These are phyloP conservation scores for Melieria omissa DNA, from an alignment of 2,888 invertebrate species.

Conservation along the genomic window DNA sequence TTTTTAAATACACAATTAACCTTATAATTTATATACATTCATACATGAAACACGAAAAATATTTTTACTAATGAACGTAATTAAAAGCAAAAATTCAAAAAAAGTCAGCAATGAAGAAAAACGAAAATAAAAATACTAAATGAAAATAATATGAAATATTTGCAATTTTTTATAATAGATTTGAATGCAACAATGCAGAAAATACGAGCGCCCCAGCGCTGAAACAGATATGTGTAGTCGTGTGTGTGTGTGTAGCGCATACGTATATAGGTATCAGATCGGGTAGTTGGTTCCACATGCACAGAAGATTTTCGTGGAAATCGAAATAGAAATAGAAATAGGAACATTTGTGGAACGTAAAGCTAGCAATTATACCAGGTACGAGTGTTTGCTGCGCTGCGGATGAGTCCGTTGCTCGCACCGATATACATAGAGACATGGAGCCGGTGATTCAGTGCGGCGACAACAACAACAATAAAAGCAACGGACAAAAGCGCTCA, in stretches of 20 bases:
- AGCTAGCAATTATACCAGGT: not conserved
- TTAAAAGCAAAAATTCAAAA: constrained; percentile 11
- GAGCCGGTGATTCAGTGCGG: not conserved
- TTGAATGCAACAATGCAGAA: not conserved
- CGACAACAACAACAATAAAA: not conserved
- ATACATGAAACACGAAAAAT: constrained; percentile 29
- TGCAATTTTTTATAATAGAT: constrained; percentile 14
- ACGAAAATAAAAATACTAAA: constrained; percentile 34
- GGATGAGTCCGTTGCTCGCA: not conserved
- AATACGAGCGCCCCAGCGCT: not conserved
- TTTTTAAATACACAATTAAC: constrained; percentile 30
- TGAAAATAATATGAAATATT: constrained; percentile 19
- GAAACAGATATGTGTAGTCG: not conserved
- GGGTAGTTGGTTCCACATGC: no score
- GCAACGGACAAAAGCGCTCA: not conserved
- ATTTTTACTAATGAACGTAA: constrained; percentile 36
- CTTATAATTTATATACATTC: constrained; percentile 16
- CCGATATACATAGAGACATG: not conserved
- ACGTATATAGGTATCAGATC: no score
- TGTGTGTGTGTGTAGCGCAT: no score
- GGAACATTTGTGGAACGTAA: not conserved
- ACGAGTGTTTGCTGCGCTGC: not conserved
- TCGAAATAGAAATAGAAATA: not conserved
- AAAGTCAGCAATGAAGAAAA: constrained; percentile 27
- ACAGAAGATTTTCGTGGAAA: not conserved